Evolutionary conservation across 2,888 invertebrate species (phyloP).

Genomic region (Drosophila kuntzei): DNA sequence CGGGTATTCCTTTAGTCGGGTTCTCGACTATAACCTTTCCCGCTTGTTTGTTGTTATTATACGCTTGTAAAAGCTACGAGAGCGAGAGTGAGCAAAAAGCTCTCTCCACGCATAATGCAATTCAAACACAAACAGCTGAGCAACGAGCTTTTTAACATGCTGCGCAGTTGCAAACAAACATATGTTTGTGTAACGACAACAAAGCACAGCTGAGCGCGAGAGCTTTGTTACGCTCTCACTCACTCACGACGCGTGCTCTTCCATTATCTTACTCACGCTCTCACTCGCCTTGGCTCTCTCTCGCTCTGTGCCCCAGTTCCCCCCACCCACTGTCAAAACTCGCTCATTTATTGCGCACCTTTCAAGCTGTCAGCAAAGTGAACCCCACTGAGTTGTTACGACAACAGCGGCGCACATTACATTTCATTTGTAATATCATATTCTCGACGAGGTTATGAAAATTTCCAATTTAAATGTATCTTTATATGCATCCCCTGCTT

Average conservation of each 20-base stretch:
- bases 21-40: too few relatives aligned
- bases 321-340: conserved; percentile 26
- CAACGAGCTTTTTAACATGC: conserved; percentile 62
- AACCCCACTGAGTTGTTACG: conserved; percentile 64
- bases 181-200: conserved; percentile 59
- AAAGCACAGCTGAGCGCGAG: conserved; percentile 58
- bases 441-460: conserved; percentile 30
- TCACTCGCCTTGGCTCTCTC: conserved; percentile 8
- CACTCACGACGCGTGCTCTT: conserved; percentile 22
- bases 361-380: conserved; percentile 58
- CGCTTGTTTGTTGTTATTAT: conserved; percentile 19
- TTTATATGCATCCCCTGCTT: conserved; percentile 24
- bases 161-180: conserved; percentile 79
- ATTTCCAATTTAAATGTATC: conserved; percentile 24
- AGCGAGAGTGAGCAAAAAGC: conserved; percentile 38
- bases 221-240: conserved; percentile 40
- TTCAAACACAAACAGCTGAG: conserved; percentile 74
- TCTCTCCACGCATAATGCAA: conserved; percentile 27
- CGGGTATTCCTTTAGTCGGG: too few relatives aligned
- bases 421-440: conserved; percentile 19
- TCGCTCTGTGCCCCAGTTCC: conserved; percentile 39
- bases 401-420: conserved; percentile 32
- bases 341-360: conserved; percentile 66
- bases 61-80: conserved; percentile 39
- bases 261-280: not conserved